phyloP scores from a whole-genome alignment of 2,113 vertebrate genomes.

The Vulpes lagopus region DNA sequence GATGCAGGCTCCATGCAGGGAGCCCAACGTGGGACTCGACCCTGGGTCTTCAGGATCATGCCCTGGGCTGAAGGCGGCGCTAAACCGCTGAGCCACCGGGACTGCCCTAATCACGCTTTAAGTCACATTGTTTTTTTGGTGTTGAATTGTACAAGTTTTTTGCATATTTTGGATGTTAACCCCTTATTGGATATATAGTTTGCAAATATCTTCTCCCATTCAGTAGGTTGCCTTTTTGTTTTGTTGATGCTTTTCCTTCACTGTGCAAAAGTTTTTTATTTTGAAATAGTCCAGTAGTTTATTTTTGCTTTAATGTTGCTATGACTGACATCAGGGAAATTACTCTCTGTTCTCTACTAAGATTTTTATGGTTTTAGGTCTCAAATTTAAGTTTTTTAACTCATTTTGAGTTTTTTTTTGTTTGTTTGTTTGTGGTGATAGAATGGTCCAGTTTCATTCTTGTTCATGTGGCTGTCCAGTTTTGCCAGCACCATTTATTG shows the following conservation, averaged over 20 bases:
- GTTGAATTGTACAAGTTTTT: background rate
- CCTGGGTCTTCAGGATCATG: no score
- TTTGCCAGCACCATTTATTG: background rate
- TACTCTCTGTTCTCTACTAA: background rate
- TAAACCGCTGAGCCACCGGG: no score
- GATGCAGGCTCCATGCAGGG: no score
- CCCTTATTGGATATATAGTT: background rate
- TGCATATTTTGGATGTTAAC: background rate
- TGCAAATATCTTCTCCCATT: background rate
- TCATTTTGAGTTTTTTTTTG: background rate
- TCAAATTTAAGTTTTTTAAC: background rate
- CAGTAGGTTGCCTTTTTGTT: background rate
- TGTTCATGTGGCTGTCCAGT: background rate
- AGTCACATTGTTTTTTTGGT: background rate
- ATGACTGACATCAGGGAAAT: background rate
- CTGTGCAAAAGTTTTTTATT: background rate
- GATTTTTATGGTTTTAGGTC: background rate
- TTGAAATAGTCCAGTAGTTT: background rate
- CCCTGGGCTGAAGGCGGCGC: no score
- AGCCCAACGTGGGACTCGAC: no score
- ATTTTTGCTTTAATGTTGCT: background rate
- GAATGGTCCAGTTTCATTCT: background rate
- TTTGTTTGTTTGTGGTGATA: background rate
- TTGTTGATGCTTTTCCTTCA: background rate
- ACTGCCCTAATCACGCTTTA: no score